These are phyloP conservation scores for Brenthis ino DNA, from an alignment of 2,888 invertebrate genomes.

Conservation along the genomic window DNA sequence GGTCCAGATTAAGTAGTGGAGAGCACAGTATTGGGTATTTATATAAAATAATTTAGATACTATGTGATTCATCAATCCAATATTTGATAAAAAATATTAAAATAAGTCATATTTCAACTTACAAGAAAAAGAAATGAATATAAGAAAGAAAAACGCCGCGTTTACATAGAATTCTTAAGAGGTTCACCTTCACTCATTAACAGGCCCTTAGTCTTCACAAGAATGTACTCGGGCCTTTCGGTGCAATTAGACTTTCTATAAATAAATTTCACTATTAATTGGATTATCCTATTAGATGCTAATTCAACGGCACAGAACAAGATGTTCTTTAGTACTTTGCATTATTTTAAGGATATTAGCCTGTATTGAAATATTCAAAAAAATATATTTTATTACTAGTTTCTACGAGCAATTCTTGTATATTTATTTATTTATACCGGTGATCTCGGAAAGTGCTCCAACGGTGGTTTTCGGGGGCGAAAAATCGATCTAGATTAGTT, in stretches of 20 bases:
- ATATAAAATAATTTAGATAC: too few relatives aligned
- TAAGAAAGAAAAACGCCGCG: slow-evolving; percentile 4
- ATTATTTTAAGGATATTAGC: neutral
- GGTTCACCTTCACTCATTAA: slow-evolving; percentile 42
- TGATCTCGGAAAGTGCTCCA: too few relatives aligned
- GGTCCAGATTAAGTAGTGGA: too few relatives aligned
- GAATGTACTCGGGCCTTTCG: slow-evolving; percentile 42
- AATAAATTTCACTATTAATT: slow-evolving; percentile 46
- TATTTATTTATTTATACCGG: too few relatives aligned
- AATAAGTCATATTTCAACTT: neutral
- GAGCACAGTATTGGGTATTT: too few relatives aligned
- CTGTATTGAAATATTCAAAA: neutral
- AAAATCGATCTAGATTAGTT: too few relatives aligned
- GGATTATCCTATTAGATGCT: slow-evolving; percentile 16
- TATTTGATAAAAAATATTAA: too few relatives aligned
- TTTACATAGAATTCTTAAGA: slow-evolving; percentile 29
- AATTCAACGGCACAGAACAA: neutral
- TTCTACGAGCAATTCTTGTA: too few relatives aligned
- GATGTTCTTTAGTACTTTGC: neutral
- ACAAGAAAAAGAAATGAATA: slow-evolving; percentile 16
- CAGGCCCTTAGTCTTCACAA: slow-evolving; percentile 35
- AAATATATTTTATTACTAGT: neutral
- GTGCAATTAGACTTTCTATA: slow-evolving; percentile 45
- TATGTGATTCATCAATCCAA: too few relatives aligned
- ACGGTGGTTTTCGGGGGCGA: too few relatives aligned